Evolutionary conservation across 2,888 invertebrate genomes (phyloP).

Genomic region (Heliconius aoede): DNA sequence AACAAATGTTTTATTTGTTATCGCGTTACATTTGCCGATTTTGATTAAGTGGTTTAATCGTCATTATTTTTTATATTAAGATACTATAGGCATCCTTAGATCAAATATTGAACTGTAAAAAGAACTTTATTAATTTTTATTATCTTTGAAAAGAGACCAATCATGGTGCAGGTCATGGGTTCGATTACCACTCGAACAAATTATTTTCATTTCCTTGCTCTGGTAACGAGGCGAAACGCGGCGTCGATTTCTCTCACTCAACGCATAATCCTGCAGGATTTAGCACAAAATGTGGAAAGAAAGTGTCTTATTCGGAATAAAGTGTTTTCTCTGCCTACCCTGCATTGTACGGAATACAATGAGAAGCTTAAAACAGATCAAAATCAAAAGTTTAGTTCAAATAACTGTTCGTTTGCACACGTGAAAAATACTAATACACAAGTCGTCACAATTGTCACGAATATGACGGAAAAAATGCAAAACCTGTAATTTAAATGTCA

Average conservation of each 20-base stretch:
- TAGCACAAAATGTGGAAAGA: not conserved
- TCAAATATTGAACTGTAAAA: too few species aligned
- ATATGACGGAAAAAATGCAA: not conserved
- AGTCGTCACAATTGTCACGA: constrained; percentile 8
- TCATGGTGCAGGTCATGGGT: too few species aligned
- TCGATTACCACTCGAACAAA: too few species aligned
- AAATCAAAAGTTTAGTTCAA: not conserved
- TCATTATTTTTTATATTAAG: not conserved
- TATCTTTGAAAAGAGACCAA: too few species aligned
- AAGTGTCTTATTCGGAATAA: not conserved
- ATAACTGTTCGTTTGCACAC: not conserved
- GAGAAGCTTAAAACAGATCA: not conserved
- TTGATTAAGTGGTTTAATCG: not conserved
- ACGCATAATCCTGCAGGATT: not conserved
- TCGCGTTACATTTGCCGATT: not conserved
- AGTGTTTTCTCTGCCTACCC: not conserved
- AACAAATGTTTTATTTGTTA: constrained; percentile 7
- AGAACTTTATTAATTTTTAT: too few species aligned
- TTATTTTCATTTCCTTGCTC: not conserved
- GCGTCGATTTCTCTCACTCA: not conserved
- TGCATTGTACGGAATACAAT: not conserved
- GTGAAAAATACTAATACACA: constrained; percentile 1
- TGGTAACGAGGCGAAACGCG: not conserved
- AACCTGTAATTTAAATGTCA: constrained; percentile 6
- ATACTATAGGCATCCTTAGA: not conserved